A percentile compares a stretch with the other conserved stretches of the same genome.
Evolutionary conservation across 2,113 vertebrate genomes (phyloP).

Genomic region (Carettochelys insculpta): DNA sequence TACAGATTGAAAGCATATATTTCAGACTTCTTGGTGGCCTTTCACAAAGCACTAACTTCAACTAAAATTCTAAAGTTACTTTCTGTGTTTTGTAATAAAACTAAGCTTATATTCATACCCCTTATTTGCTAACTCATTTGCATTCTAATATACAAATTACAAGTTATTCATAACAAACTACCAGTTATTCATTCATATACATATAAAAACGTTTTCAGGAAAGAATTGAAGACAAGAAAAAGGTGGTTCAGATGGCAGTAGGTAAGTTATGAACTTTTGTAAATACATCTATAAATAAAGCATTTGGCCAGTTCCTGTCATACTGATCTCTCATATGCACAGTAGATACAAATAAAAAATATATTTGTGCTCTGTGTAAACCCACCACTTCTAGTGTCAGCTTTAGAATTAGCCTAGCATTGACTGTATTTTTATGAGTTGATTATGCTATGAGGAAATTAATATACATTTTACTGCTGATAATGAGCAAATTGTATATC

Average conservation of each 20-base stretch:
- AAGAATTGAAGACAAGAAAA: slow-evolving; percentile 94
- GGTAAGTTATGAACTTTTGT: slow-evolving; percentile 74
- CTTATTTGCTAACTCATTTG: background rate
- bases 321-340: background rate
- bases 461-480: background rate
- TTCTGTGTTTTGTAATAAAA: background rate
- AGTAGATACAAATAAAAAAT: background rate
- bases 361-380: background rate
- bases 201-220: slow-evolving; percentile 78
- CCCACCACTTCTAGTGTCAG: background rate
- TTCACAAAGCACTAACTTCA: background rate
- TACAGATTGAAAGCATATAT: background rate
- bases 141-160: background rate
- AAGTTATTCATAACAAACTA: background rate
- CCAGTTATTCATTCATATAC: background rate
- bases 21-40: background rate
- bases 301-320: fast-evolving
- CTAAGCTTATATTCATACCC: background rate
- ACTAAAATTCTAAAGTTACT: background rate
- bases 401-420: background rate
- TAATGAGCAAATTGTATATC: background rate
- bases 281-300: background rate
- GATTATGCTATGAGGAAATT: background rate
- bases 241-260: slow-evolving; percentile 90
- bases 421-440: background rate